Base-by-base conservation (phyloP, 2,888 invertebrate genomes). In the Cistogaster globosa region DNA sequence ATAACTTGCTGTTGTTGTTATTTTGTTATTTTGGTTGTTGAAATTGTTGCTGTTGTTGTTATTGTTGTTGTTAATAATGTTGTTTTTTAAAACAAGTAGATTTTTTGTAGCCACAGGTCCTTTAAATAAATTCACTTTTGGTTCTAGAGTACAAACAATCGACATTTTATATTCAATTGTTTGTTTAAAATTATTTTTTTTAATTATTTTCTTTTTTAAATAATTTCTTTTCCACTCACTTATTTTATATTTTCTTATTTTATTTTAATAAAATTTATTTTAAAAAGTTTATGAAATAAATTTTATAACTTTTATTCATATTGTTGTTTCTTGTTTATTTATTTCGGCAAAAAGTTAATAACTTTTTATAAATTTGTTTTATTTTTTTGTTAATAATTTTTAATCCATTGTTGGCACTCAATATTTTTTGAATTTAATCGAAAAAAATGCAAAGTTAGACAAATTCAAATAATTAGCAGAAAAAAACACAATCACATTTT, bases 111-210 rank as follows among this genome's bases (percentile, higher is more conserved):
- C 74, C 81, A 82, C 74, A 72, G 88, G 87, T 87, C 90, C 90
- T 88, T 91, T 90, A 58, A 89, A 89, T 78, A 91, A 88, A 88
- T 90, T 91, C 86, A 91, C 89, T 88, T 90, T 91, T 67, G 89
- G 90, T 83, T 91, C 88, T 85, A 90, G 83, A 60, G 91, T 91
- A 84, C 91, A 90, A 62, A 91, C 91, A 88, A 91, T 89, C 88
- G 91, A 91, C 92, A 91, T 91, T 89, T 88, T 90, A 88, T 65
- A 76, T 57, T 60, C 63, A 71, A 57, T 69, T 75, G 60, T 36
- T 72, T 58, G 38, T 36, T 45, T 68, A 55, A 32, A 32, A 32
- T 32, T 32, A 32, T 32, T 81, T 42, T 32, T 12, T 42, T 67
- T 76, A 65, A 11, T 38, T 1, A 11, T 8, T 38, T 38, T 38